Conservation (phyloP, 2,797 vertebrate species). For the Sebastes kiyomatsui region DNA sequence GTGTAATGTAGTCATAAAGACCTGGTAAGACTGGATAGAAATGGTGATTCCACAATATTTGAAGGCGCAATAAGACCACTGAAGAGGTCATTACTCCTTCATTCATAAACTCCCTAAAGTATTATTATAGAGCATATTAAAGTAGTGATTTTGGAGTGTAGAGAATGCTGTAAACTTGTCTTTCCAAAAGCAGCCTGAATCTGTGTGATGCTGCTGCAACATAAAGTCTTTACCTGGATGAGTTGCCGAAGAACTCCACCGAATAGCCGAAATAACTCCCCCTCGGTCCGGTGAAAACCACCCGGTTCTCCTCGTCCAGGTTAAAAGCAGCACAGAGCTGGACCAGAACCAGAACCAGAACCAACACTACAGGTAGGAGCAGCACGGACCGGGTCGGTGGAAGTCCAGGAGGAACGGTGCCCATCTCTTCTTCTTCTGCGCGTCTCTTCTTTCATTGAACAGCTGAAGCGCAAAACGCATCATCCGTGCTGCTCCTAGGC, state of each 20-base stretch:
- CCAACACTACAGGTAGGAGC: slow-evolving; percentile 30
- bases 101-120: not conserved
- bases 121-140: not conserved
- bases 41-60: no score
- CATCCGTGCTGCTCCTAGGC: slow-evolving; percentile 61
- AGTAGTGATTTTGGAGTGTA: not conserved
- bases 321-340: slow-evolving; percentile 81
- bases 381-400: slow-evolving; percentile 13
- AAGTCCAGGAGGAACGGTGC: slow-evolving; percentile 55
- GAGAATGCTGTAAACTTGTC: not conserved
- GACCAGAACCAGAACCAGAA: slow-evolving; percentile 29
- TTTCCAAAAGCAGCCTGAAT: not conserved
- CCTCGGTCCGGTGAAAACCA: slow-evolving; percentile 78
- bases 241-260: slow-evolving; percentile 83
- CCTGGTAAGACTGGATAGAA: no score
- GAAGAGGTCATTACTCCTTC: not conserved
- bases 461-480: slow-evolving; percentile 62
- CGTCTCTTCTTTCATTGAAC: slow-evolving; percentile 69
- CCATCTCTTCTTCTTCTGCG: slow-evolving; percentile 67
- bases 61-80: not conserved
- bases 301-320: slow-evolving; percentile 81
- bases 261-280: slow-evolving; percentile 88
- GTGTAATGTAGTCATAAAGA: not conserved
- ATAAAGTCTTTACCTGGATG: slow-evolving; percentile 76
- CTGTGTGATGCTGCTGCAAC: not conserved